A percentile compares a stretch with the other conserved stretches of the same genome.
Conservation (phyloP, 1,140 invertebrate genomes). For the Atta cephalotes region DNA sequence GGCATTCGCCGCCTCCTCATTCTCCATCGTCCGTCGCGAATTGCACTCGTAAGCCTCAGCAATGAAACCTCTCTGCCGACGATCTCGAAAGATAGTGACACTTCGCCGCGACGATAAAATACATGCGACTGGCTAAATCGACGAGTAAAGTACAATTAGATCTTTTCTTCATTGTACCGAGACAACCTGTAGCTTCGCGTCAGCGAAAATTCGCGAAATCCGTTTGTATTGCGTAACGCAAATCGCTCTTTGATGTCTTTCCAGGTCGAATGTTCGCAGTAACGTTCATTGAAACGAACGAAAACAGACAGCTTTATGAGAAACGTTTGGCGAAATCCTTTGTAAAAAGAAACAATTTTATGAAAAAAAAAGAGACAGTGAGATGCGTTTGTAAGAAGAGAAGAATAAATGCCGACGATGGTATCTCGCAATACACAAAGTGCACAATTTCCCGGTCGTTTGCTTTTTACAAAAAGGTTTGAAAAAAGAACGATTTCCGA, state of each 20-base stretch:
- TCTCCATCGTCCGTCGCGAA: slow-evolving; percentile 46
- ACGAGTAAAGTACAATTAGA: slow-evolving; percentile 35
- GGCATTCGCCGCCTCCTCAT: slow-evolving; percentile 22
- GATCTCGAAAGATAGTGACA: neutral
- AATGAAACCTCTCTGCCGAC: neutral
- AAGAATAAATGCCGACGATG: slow-evolving; percentile 1
- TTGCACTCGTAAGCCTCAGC: slow-evolving; percentile 53
- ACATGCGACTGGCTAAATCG: slow-evolving; percentile 36
- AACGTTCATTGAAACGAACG: slow-evolving; percentile 18
- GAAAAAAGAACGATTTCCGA: neutral
- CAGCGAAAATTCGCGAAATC: slow-evolving; percentile 54
- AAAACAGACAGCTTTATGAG: slow-evolving; percentile 39
- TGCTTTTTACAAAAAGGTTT: neutral
- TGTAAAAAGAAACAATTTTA: slow-evolving; percentile 15
- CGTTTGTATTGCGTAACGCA: slow-evolving; percentile 8
- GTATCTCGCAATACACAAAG: neutral
- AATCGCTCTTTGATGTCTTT: slow-evolving; percentile 46
- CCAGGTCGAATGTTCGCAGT: slow-evolving; percentile 19
- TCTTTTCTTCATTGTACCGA: slow-evolving; percentile 1
- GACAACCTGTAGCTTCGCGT: slow-evolving; percentile 69
- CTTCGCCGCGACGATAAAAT: slow-evolving; percentile 40
- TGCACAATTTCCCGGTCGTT: neutral
- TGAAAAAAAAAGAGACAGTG: neutral
- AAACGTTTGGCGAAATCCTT: neutral
- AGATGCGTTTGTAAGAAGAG: slow-evolving; percentile 4